Evolutionary conservation across 2,113 vertebrate species (phyloP).

Genomic region (Brachirus orientalis): DNA sequence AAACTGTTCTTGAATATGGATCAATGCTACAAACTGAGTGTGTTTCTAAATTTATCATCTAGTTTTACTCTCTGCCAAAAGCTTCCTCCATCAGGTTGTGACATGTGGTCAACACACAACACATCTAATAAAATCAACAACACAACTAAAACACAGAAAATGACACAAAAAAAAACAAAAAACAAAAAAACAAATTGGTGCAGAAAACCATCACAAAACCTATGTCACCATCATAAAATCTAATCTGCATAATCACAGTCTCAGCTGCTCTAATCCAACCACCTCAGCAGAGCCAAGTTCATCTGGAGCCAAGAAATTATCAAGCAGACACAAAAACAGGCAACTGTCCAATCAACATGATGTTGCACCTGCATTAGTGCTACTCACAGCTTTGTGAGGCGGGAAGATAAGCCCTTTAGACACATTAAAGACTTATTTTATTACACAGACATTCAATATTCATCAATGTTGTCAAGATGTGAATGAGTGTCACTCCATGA

Average conservation of each 20-base stretch:
- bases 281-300: not conserved
- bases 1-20: constrained; percentile 4
- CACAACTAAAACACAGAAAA: no score
- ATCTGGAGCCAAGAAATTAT: not conserved
- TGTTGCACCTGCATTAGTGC: constrained; percentile 12
- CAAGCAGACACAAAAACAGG: no score
- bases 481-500: constrained; percentile 30
- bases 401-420: not conserved
- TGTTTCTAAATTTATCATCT: no score
- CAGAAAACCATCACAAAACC: not conserved
- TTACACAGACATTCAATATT: constrained; percentile 36
- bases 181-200: no score
- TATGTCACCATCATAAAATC: no score
- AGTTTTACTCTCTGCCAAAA: no score
- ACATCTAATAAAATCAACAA: no score
- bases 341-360: no score
- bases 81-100: no score
- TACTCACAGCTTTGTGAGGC: not conserved
- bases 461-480: constrained; percentile 6
- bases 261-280: constrained; percentile 11
- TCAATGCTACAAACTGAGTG: not conserved
- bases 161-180: no score
- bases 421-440: constrained; percentile 23
- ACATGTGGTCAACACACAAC: no score
- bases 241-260: not conserved